phyloP scores from a whole-genome alignment of 2,797 vertebrate genomes.

The Hoplostethus atlanticus region DNA sequence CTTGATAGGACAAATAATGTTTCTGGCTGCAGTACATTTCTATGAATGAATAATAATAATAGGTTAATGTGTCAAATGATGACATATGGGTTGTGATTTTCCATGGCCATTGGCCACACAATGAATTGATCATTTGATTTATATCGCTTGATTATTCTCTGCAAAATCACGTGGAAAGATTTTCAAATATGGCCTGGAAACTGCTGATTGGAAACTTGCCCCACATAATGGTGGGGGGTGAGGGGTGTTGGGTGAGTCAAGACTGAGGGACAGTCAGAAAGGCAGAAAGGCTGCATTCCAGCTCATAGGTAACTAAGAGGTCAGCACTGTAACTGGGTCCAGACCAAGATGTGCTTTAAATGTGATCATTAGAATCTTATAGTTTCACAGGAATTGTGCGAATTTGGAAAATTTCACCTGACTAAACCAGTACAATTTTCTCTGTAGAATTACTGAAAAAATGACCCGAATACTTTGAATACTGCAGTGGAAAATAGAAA shows the following conservation, averaged over 20 bases:
- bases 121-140: constrained; percentile 20
- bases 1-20: neutral
- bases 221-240: no score
- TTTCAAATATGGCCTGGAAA: constrained; percentile 26
- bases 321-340: neutral
- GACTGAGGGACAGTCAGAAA: neutral
- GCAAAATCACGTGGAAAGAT: constrained; percentile 26
- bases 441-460: no score
- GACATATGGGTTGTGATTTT: constrained; percentile 13
- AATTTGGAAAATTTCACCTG: no score
- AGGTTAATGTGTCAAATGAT: neutral
- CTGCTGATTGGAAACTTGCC: constrained; percentile 15
- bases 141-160: constrained; percentile 1
- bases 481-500: no score
- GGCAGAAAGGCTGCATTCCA: neutral
- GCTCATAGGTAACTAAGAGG: neutral
- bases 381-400: no score
- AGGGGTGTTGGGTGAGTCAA: neutral
- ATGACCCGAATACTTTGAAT: no score
- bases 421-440: no score
- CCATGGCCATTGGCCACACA: constrained; percentile 3
- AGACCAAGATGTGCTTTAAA: neutral
- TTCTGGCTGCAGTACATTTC: neutral
- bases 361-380: no score
- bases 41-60: constrained; percentile 7